Conservation (phyloP, 2,888 invertebrate species). For the Entomobrya proxima region DNA sequence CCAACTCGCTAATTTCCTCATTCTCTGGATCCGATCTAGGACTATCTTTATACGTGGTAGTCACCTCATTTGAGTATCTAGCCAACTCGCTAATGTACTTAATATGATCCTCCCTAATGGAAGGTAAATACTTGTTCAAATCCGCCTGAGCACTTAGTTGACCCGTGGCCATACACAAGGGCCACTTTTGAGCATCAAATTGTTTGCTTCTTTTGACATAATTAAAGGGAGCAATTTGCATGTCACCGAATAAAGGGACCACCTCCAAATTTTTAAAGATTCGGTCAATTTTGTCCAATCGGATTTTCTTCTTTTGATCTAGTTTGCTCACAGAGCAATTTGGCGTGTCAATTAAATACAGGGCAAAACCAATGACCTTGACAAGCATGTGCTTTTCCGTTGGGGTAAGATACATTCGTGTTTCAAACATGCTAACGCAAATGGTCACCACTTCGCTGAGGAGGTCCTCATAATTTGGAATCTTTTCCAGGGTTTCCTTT, state of each 20-base stretch:
- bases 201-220: constrained; percentile 96
- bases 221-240: constrained; percentile 99
- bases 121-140: constrained; percentile 94
- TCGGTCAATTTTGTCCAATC: constrained; percentile 93
- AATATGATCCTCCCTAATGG: constrained; percentile 96
- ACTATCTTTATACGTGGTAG: too few species aligned
- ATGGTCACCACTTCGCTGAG: constrained; percentile 98
- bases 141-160: constrained; percentile 95
- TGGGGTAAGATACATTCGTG: constrained; percentile 96
- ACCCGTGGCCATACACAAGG: constrained; percentile 88
- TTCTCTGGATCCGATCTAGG: constrained; percentile 78
- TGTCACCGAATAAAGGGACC: constrained; percentile 97
- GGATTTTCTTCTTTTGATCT: constrained; percentile 96
- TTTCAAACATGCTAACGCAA: constrained; percentile 98
- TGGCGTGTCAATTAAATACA: constrained; percentile 97
- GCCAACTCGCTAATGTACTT: constrained; percentile 90
- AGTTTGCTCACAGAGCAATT: constrained; percentile 94
- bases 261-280: constrained; percentile 87
- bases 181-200: constrained; percentile 93
- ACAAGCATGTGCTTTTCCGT: constrained; percentile 99
- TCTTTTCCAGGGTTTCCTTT: constrained; percentile 94
- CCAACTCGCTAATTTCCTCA: constrained; percentile 75
- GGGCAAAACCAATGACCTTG: constrained; percentile 97
- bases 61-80: too few species aligned
- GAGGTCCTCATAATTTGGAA: constrained; percentile 94